Percentiles rank a stretch among this genome's conserved stretches.
phyloP scores from a whole-genome alignment of 2,797 vertebrate species.

The Pelobates cultripes region DNA sequence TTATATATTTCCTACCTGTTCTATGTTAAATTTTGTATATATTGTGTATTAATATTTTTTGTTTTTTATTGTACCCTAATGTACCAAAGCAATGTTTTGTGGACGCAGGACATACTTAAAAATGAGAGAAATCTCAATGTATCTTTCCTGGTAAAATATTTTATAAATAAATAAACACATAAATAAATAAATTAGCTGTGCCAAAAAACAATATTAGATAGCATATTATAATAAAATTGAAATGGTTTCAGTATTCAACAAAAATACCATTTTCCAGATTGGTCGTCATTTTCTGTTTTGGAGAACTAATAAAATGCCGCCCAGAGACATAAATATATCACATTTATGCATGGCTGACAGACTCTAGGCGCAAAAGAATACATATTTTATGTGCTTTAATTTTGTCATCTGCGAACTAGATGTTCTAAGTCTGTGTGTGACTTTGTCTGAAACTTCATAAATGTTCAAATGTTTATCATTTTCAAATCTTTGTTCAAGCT shows the following conservation, averaged over 20 bases:
- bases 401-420: constrained; percentile 62
- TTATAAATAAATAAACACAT: no score
- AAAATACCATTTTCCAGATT: constrained; percentile 58
- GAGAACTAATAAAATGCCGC: constrained; percentile 41
- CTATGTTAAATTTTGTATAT: no score
- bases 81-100: no score
- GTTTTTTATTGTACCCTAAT: no score
- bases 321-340: constrained; percentile 57
- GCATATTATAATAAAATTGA: constrained; percentile 11
- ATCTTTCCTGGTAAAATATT: no score
- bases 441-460: constrained; percentile 67
- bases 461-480: constrained; percentile 60
- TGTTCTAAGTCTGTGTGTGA: constrained; percentile 59
- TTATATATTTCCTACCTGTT: no score
- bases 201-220: constrained; percentile 9
- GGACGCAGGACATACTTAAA: no score
- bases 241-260: constrained; percentile 9
- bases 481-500: constrained; percentile 50
- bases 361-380: constrained; percentile 61
- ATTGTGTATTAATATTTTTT: no score
- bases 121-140: no score
- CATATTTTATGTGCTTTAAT: constrained; percentile 72
- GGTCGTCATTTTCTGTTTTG: constrained; percentile 37
- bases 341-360: constrained; percentile 54
- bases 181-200: no score